Percentiles rank a stretch among this genome's conserved stretches.
These are phyloP conservation scores for Rosalia funebris DNA, from an alignment of 2,888 invertebrate species.

Conservation along the genomic window DNA sequence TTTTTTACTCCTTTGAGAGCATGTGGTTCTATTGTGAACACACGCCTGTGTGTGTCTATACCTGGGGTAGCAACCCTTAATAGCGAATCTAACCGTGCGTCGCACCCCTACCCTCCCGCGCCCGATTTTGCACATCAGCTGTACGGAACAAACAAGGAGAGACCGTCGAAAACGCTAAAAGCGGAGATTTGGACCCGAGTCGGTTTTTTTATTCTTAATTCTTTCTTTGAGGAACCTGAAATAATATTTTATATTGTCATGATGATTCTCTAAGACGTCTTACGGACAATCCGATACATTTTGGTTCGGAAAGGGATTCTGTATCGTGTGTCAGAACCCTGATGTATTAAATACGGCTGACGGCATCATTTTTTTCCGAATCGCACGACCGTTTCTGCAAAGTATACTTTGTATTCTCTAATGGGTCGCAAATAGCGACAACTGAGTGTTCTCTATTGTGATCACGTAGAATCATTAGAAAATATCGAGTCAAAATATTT, in stretches of 20 bases:
- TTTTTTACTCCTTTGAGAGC: constrained; percentile 57
- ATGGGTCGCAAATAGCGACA: too few species aligned
- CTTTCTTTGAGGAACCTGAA: constrained; percentile 52
- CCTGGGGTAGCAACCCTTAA: constrained; percentile 57
- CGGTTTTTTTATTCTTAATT: constrained; percentile 38
- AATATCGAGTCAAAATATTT: too few species aligned
- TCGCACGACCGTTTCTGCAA: neutral
- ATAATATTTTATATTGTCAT: constrained; percentile 59
- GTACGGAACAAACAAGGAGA: constrained; percentile 54
- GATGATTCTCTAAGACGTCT: constrained; percentile 52
- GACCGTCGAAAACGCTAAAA: constrained; percentile 38
- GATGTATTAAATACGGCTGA: constrained; percentile 9
- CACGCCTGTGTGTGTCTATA: constrained; percentile 51
- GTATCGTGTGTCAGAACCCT: constrained; percentile 27
- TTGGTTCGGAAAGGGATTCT: constrained; percentile 46
- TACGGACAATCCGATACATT: constrained; percentile 54
- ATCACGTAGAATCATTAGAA: too few species aligned
- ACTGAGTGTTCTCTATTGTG: too few species aligned
- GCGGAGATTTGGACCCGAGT: constrained; percentile 39
- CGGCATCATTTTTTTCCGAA: constrained; percentile 11
- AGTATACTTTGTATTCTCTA: neutral
- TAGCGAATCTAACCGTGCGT: constrained; percentile 51
- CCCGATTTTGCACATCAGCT: constrained; percentile 60
- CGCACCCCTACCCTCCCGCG: constrained; percentile 42
- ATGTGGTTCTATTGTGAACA: constrained; percentile 57